These are phyloP conservation scores for Orchestes rusci DNA, from an alignment of 2,888 invertebrate genomes.

Conservation along the genomic window DNA sequence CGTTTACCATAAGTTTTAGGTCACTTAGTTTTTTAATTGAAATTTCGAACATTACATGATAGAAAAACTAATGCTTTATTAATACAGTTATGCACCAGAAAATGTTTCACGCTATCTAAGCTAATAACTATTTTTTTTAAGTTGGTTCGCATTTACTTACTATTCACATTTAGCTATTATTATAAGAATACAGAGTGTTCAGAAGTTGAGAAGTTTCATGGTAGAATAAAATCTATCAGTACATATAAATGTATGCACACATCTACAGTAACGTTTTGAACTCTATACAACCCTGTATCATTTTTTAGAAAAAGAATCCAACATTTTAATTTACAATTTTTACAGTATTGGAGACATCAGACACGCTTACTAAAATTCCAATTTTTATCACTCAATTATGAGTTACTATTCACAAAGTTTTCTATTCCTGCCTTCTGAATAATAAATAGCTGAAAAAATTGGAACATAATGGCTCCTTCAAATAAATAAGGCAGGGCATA, in stretches of 20 bases:
- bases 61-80: constrained; percentile 4
- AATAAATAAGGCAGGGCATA: too few relatives aligned
- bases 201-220: constrained; percentile 8
- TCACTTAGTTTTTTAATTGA: constrained; percentile 17
- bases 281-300: constrained; percentile 22
- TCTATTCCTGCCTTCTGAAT: too few relatives aligned
- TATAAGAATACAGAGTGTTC: constrained; percentile 19
- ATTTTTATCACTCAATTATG: too few relatives aligned
- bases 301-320: constrained; percentile 11
- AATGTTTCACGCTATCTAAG: constrained; percentile 11
- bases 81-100: constrained; percentile 4
- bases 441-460: too few relatives aligned
- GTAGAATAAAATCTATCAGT: constrained; percentile 6
- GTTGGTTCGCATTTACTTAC: constrained; percentile 16
- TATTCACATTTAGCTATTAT: constrained; percentile 10
- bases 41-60: constrained; percentile 7
- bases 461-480: too few relatives aligned
- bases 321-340: constrained; percentile 16
- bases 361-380: too few relatives aligned
- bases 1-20: constrained; percentile 13
- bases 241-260: constrained; percentile 7
- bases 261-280: constrained; percentile 18
- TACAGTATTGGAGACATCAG: too few relatives aligned
- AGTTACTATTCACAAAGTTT: too few relatives aligned
- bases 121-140: constrained; percentile 19